phyloP scores from a whole-genome alignment of 2,888 invertebrate species.

The Trichogramma dendrolimi region DNA sequence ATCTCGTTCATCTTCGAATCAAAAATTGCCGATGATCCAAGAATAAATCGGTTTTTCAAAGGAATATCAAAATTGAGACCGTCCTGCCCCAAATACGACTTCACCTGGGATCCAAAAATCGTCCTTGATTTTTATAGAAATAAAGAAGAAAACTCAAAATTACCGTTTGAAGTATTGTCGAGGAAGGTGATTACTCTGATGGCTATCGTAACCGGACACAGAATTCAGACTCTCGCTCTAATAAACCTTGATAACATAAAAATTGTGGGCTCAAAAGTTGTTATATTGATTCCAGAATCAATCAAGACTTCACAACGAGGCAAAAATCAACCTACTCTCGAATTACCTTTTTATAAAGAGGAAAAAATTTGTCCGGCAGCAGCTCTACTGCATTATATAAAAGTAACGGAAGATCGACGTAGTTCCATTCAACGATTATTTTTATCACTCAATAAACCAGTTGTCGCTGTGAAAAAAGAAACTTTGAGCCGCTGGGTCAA shows the following conservation, averaged over 20 bases:
- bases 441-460: too few relatives aligned
- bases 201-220: neutral
- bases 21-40: neutral
- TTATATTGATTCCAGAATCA: neutral
- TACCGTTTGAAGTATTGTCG: neutral
- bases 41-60: constrained; percentile 18
- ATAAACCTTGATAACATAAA: constrained; percentile 24
- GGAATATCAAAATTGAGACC: constrained; percentile 10
- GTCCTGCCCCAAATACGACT: constrained; percentile 29
- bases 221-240: constrained; percentile 12
- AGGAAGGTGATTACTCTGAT: neutral
- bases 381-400: too few relatives aligned
- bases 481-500: too few relatives aligned
- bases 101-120: constrained; percentile 35
- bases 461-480: too few relatives aligned
- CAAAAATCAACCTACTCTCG: too few relatives aligned
- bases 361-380: too few relatives aligned
- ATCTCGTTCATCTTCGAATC: constrained; percentile 8
- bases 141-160: neutral
- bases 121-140: neutral
- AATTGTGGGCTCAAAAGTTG: constrained; percentile 4
- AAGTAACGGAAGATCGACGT: too few relatives aligned
- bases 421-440: too few relatives aligned
- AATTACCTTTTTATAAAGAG: too few relatives aligned
- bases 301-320: constrained; percentile 1